Percentiles rank a stretch among this genome's conserved stretches.
Evolutionary conservation across 2,888 invertebrate species (phyloP).

Genomic region (Venusia cambrica): DNA sequence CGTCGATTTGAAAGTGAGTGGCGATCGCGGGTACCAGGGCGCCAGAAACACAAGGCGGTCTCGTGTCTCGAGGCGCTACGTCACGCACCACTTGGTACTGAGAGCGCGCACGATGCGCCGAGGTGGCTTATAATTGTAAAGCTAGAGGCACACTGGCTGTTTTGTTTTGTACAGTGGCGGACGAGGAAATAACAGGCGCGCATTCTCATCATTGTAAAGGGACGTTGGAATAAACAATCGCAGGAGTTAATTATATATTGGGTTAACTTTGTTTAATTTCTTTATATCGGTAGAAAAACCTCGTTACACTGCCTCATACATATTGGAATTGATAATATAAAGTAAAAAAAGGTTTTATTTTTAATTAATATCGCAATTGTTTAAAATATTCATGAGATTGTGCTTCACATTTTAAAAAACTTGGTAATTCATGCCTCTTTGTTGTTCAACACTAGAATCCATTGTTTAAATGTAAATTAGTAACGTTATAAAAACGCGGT

Average conservation of each 20-base stretch:
- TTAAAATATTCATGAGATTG: conserved; percentile 17
- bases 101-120: too few species aligned
- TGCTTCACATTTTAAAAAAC: conserved; percentile 14
- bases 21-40: conserved; percentile 51
- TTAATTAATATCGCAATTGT: conserved; percentile 1
- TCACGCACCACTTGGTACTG: conserved; percentile 17
- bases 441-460: conserved; percentile 14
- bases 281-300: too few species aligned
- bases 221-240: too few species aligned
- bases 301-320: too few species aligned
- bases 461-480: conserved; percentile 23
- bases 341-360: too few species aligned
- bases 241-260: too few species aligned
- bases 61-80: conserved; percentile 18
- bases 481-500: conserved; percentile 24
- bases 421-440: conserved; percentile 17
- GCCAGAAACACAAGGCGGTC: conserved; percentile 39
- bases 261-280: too few species aligned
- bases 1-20: conserved; percentile 60
- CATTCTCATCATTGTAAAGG: too few species aligned
- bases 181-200: too few species aligned
- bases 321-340: too few species aligned
- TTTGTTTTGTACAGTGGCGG: too few species aligned
- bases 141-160: conserved; percentile 12
- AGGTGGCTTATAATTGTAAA: too few species aligned